Percentiles rank a stretch among this genome's conserved stretches.
These are phyloP conservation scores for Leptatherina wallacei DNA, from an alignment of 2,797 vertebrate genomes.

Conservation along the genomic window DNA sequence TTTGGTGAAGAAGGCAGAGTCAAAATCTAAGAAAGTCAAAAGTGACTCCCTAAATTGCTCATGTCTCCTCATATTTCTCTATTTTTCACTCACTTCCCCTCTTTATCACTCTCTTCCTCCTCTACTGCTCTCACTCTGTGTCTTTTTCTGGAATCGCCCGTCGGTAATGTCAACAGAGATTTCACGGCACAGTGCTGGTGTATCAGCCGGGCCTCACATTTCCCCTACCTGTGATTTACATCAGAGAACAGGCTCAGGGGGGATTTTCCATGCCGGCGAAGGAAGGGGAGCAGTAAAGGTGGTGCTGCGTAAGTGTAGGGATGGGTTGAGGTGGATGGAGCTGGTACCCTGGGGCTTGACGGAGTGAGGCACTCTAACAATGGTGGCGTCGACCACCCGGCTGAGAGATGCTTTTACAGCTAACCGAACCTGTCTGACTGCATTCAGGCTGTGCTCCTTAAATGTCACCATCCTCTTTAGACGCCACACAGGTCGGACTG, in stretches of 20 bases:
- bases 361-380: slow-evolving; percentile 70
- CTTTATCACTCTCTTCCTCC: slow-evolving; percentile 51
- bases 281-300: slow-evolving; percentile 19
- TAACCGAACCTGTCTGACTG: slow-evolving; percentile 59
- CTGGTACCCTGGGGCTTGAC: slow-evolving; percentile 59
- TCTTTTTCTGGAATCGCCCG: slow-evolving; percentile 74
- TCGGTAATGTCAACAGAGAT: slow-evolving; percentile 81
- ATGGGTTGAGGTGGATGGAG: not conserved
- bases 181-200: slow-evolving; percentile 75
- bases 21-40: slow-evolving; percentile 51
- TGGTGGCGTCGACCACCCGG: slow-evolving; percentile 54
- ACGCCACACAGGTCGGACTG: slow-evolving; percentile 21
- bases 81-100: slow-evolving; percentile 33
- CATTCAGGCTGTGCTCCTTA: slow-evolving; percentile 45
- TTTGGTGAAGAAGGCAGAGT: slow-evolving; percentile 33
- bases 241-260: slow-evolving; percentile 75
- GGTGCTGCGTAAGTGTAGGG: not conserved
- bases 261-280: slow-evolving; percentile 66
- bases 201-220: slow-evolving; percentile 72
- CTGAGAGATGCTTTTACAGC: slow-evolving; percentile 70
- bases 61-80: slow-evolving; percentile 40
- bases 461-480: slow-evolving; percentile 55
- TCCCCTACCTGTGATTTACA: slow-evolving; percentile 80
- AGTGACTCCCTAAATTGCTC: slow-evolving; percentile 59
- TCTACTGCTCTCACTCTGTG: slow-evolving; percentile 46